Conservation (phyloP, 2,113 vertebrate species). For the Hyperopisus bebe region DNA sequence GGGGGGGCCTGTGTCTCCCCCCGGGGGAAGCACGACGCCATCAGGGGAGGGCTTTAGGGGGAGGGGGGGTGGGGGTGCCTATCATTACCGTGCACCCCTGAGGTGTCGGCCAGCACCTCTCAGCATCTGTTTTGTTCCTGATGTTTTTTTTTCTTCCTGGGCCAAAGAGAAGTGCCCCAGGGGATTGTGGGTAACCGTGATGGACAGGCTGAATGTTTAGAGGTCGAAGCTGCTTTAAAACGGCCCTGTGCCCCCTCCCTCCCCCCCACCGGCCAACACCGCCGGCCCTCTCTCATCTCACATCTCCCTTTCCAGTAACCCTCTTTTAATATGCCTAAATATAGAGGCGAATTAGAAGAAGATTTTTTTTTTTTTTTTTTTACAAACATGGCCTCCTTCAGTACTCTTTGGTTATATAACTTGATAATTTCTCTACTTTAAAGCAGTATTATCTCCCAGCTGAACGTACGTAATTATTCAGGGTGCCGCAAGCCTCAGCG, state of each 20-base stretch:
- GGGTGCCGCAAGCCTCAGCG: not conserved
- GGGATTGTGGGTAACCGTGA: conserved; percentile 50
- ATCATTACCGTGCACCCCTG: conserved; percentile 59
- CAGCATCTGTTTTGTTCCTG: conserved; percentile 56
- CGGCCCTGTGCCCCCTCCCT: conserved; percentile 35
- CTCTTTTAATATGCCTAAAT: not conserved
- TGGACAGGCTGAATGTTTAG: conserved; percentile 58
- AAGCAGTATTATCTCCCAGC: not conserved
- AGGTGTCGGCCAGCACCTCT: conserved; percentile 50
- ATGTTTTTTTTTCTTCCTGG: conserved; percentile 44
- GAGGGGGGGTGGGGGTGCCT: not conserved
- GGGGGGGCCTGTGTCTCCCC: not conserved
- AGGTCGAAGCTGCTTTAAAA: conserved; percentile 54
- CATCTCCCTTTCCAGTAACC: conserved; percentile 1
- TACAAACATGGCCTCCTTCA: not conserved
- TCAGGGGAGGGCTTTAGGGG: not conserved
- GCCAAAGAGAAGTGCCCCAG: conserved; percentile 48
- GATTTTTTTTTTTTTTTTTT: conserved; percentile 3
- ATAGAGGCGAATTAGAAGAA: conserved; percentile 1
- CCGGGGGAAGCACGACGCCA: too few relatives aligned
- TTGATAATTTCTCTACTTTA: conserved; percentile 13
- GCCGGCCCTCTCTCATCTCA: not conserved
- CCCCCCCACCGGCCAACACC: not conserved
- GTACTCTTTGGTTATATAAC: not conserved
- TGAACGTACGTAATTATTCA: conserved; percentile 10